Percentiles rank a stretch among this genome's conserved stretches.
Conservation (phyloP, 2,113 vertebrate species). For the Chaenocephalus aceratus region DNA sequence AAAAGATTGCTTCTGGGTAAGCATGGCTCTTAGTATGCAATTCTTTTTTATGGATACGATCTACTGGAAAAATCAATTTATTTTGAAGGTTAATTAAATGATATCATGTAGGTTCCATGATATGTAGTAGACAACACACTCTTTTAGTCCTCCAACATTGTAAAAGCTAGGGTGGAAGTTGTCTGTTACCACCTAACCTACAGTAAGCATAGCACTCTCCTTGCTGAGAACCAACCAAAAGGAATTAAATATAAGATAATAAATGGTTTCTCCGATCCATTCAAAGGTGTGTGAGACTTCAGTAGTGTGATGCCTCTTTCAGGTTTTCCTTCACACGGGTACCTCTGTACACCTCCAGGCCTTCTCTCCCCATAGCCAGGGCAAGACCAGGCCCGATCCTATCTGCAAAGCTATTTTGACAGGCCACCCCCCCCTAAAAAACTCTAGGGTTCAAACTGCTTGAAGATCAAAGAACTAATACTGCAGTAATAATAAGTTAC, state of each 20-base stretch:
- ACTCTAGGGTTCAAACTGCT: slow-evolving; percentile 77
- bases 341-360: slow-evolving; percentile 65
- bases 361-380: slow-evolving; percentile 56
- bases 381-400: slow-evolving; percentile 82
- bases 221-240: background rate
- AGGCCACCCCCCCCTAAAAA: slow-evolving; percentile 68
- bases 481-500: slow-evolving; percentile 74
- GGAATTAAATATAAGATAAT: background rate
- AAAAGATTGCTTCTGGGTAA: too few species aligned
- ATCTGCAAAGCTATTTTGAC: slow-evolving; percentile 77
- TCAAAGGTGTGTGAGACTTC: slow-evolving; percentile 15
- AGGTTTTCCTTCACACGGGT: slow-evolving; percentile 44
- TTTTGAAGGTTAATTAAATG: too few species aligned
- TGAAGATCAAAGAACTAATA: slow-evolving; percentile 79
- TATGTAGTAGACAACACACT: too few species aligned
- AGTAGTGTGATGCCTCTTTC: slow-evolving; percentile 27
- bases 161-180: too few species aligned
- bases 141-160: too few species aligned
- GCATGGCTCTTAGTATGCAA: too few species aligned
- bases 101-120: too few species aligned
- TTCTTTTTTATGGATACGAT: too few species aligned
- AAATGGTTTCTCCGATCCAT: slow-evolving; percentile 18
- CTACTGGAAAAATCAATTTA: too few species aligned
- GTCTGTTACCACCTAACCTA: background rate
- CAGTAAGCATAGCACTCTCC: background rate